Evolutionary conservation across 2,113 vertebrate species (phyloP), one percentile per base, ranked within the genome.

Genomic region (Corythoichthys intestinalis): DNA sequence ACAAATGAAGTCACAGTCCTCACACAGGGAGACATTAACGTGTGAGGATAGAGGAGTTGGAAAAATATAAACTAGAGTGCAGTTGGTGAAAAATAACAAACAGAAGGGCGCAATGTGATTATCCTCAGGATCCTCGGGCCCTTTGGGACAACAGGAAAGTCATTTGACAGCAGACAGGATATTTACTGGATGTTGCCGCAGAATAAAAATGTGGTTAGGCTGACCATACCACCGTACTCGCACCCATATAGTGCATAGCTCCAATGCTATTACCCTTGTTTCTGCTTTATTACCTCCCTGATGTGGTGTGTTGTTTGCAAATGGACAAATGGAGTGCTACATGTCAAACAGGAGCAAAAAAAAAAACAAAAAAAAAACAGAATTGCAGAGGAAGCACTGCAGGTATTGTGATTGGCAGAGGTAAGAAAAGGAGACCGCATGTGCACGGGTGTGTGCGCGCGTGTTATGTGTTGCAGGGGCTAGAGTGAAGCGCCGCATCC

Each of bases 211-310:
- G 76, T 72, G 78, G 82, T 80, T 82, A 74, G 68, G 50, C 68
- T 57, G 57, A 46, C 73, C 77, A 28, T 66, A 61, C 70, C 46
- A 74, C 60, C 54, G 7, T 71, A 37, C 56, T 8, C 65, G 38
- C 59, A 39, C 67, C 38, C 60, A 52, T 67, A 57, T 47, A 53
- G 53, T 53, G 53, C 12, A 66, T 63, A 73, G 41, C 69, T 79
- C 71, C 61, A 20, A 72, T 44, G 46, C 76, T 83, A 70, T 79
- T 80, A 75, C 81, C 82, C 81, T 84, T 61, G 49, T 81, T 83
- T 84, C 81, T 70, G 75, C 74, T 86, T 79, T 83, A 89, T 89
- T 82, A 83, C 74, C 72, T 81, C 85, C 77, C 82, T 83, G 82
- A 85, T 82, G 77, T 72, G 64, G 76, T 87, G 73, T 87, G 73